Percentiles rank a stretch among this genome's conserved stretches.
Evolutionary conservation across 2,113 vertebrate species (phyloP).

Genomic region (Xyliphius kryptos): DNA sequence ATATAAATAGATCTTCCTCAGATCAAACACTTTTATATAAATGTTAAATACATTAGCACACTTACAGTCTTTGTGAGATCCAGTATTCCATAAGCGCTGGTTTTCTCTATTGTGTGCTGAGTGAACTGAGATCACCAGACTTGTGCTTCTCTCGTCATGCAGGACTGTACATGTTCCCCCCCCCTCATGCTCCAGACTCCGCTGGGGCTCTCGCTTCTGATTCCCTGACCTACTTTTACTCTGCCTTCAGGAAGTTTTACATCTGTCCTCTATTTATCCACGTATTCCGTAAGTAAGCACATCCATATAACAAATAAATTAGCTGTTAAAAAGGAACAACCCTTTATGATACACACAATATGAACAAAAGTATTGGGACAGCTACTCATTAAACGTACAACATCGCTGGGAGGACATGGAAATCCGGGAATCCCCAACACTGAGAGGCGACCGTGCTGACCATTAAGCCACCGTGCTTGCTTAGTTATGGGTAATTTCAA

Average conservation of each 20-base stretch:
- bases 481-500: no score
- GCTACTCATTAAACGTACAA: no score
- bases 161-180: conserved; percentile 28
- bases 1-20: neutral
- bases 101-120: neutral
- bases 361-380: no score
- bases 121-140: neutral
- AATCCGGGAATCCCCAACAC: no score
- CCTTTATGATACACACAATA: no score
- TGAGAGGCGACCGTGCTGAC: no score
- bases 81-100: neutral
- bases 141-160: neutral
- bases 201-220: conserved; percentile 44
- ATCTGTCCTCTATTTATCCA: conserved; percentile 41
- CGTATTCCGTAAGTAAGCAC: neutral
- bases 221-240: conserved; percentile 55
- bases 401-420: no score
- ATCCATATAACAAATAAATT: neutral
- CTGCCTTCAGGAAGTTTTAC: conserved; percentile 30
- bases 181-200: conserved; percentile 24
- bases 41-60: neutral
- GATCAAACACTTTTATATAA: neutral
- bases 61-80: no score
- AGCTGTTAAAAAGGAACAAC: no score
- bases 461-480: no score